Evolutionary conservation across 2,888 invertebrate species (phyloP), one percentile per base, ranked within the genome.

Genomic region (Melieria crassipennis): DNA sequence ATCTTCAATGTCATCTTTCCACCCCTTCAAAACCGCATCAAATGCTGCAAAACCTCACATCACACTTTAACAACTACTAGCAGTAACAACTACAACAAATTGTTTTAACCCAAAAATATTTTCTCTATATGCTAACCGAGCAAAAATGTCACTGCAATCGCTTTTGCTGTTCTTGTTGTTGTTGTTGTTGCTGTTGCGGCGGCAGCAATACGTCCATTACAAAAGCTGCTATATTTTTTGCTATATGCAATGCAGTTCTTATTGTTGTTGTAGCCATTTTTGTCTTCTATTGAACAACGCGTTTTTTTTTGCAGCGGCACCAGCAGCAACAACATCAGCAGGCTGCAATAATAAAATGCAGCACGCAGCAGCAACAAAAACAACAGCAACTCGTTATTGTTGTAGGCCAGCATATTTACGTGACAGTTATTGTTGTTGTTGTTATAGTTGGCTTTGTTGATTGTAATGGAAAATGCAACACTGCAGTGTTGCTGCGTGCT

Each of bases 381-480:
- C 65, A 30, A 7, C 58, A 46, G 56, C 47, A 57, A 13, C 43
- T 64, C 11, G 64, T 30, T 30, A 30, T 30, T 30, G 30, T 30
- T 30, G 30, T 30, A 30, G 30, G 2, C 30, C 30, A 30, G 30
- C 30, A 30, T 30, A 30, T 30, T 30, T 30, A 30, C 30, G 30
- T 2, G 30, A 30, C 47, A 60, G 30, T 43, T n/a, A 9, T 65
- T 69, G 45, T 13, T 9, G 62, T 47, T 67, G 63, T 66, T 47
- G 30, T 57, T 16, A 11, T 42, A 57, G 47, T 66, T 56, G 47
- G 46, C 42, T n/a, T 66, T 42, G 46, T 58, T 47, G 43, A 48
- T 30, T 30, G 30, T 30, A 30, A 30, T 30, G 30, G 30, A 30
- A 30, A 30, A 30, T 30, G 30, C 30, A 30, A 30, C 30, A 30